These are phyloP conservation scores for Lasioglossum baleicum DNA, from an alignment of 1,140 invertebrate genomes.

Conservation along the genomic window DNA sequence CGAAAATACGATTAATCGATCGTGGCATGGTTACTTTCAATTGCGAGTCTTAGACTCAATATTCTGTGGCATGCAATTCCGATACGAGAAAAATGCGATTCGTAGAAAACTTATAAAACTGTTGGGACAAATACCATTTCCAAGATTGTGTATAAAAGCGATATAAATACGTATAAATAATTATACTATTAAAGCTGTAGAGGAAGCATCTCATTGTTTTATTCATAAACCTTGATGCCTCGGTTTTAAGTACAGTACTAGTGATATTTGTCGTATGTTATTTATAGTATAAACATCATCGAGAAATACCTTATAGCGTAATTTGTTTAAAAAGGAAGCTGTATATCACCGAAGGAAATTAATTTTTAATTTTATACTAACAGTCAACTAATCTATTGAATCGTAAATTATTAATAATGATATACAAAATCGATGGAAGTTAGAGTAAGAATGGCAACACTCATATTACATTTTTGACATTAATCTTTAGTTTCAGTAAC, in stretches of 20 bases:
- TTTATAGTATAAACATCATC: not conserved
- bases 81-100: not conserved
- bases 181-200: slow-evolving; percentile 32
- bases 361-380: not conserved
- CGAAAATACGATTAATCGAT: not conserved
- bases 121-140: not conserved
- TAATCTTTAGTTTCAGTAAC: not conserved
- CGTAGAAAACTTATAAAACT: slow-evolving; percentile 27
- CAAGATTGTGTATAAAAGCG: slow-evolving; percentile 39
- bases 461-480: not conserved
- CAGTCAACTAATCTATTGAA: not conserved
- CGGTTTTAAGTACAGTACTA: slow-evolving; percentile 1
- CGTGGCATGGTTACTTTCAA: too few species aligned
- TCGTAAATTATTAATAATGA: not conserved
- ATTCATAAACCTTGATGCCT: not conserved
- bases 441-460: not conserved
- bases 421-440: not conserved
- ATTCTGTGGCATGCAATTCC: not conserved
- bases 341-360: not conserved
- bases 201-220: slow-evolving; percentile 4
- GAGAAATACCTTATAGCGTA: too few species aligned
- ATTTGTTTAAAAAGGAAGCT: not conserved
- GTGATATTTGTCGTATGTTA: not conserved
- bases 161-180: slow-evolving; percentile 50
- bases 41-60: not conserved